These are phyloP conservation scores for Cataglyphis livida DNA, from an alignment of 2,888 invertebrate species.

Conservation along the genomic window DNA sequence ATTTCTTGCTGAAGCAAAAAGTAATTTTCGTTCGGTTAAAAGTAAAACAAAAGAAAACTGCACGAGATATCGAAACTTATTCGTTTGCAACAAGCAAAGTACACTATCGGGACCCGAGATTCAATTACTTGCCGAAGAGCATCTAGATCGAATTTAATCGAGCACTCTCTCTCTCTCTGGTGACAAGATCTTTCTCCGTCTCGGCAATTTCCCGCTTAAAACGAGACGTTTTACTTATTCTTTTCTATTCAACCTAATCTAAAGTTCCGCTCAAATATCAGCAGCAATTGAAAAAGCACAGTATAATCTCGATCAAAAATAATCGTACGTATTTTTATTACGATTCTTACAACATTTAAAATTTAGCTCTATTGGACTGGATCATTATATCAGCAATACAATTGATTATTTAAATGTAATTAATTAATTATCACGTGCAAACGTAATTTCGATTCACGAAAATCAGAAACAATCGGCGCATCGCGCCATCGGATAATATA, in stretches of 20 bases:
- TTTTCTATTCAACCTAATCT: neutral
- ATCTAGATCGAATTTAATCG: conserved; percentile 55
- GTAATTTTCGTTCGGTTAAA: neutral
- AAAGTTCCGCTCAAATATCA: neutral
- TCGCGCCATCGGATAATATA: conserved; percentile 11
- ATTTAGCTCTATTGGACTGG: neutral
- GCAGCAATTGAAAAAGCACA: no score
- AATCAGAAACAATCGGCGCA: conserved; percentile 35
- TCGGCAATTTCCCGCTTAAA: neutral
- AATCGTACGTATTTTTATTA: neutral
- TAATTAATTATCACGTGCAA: conserved; percentile 2
- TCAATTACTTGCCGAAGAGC: conserved; percentile 57
- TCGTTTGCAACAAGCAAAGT: conserved; percentile 17
- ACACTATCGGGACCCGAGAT: conserved; percentile 56
- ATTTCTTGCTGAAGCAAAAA: neutral
- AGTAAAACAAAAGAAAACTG: conserved; percentile 5
- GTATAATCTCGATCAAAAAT: neutral
- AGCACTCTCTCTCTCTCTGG: conserved; percentile 13
- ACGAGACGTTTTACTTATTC: neutral
- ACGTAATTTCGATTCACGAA: conserved; percentile 10
- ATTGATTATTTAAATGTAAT: conserved; percentile 11
- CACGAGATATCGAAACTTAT: conserved; percentile 26
- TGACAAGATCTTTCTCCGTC: conserved; percentile 6
- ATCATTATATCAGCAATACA: neutral
- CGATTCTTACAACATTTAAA: neutral